Base-by-base conservation (phyloP, 2,797 vertebrate genomes). In the Merluccius polli region DNA sequence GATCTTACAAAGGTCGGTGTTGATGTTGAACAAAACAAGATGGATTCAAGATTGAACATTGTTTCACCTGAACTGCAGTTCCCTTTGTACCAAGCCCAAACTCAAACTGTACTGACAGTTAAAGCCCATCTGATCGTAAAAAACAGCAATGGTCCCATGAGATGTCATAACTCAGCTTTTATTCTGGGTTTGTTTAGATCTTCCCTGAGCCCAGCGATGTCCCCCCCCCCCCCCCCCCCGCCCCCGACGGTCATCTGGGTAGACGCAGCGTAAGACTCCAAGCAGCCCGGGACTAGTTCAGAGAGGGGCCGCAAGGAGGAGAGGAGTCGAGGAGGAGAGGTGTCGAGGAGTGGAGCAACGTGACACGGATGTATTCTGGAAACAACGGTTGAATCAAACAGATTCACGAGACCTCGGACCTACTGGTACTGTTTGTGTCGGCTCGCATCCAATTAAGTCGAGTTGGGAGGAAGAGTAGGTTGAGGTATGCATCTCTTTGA, bases 351-450 rank as follows among this genome's bases (percentile, higher is more conserved):
- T 81, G 52, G 44, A 73, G 72, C 78, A 76, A 76, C 32, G 31
- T 75, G 41, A 76, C 75, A 72, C 12, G 18, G 59, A 74, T 78
- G 33, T 52, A 30, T 21, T 2, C 72, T 48, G 38, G 38, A 74
- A 74, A 74, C 59, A 78, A 68, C 3, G 4, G 70, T 78, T 33
- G 78, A 59, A 73, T 67, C 36, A 82, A 44, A 77, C 68, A 79
- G 65, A 79, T 3, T 38, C 5, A 24, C 65, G 75, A 65, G 70
- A 79, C 48, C 29, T 76, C 71, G 75, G 76, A 79, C 68, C 27
- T 77, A 70, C 83, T 75, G 44, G 30, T 73, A 79, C 77, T 76
- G 70, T 82, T 86, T 84, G 75, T 77, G 80, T 82, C 79, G 81
- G 74, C 82, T 82, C 83, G 76, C 79, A 81, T 77, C 80, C 71